Base-by-base conservation (phyloP, 2,113 vertebrate genomes). In the Megalops atlanticus region DNA sequence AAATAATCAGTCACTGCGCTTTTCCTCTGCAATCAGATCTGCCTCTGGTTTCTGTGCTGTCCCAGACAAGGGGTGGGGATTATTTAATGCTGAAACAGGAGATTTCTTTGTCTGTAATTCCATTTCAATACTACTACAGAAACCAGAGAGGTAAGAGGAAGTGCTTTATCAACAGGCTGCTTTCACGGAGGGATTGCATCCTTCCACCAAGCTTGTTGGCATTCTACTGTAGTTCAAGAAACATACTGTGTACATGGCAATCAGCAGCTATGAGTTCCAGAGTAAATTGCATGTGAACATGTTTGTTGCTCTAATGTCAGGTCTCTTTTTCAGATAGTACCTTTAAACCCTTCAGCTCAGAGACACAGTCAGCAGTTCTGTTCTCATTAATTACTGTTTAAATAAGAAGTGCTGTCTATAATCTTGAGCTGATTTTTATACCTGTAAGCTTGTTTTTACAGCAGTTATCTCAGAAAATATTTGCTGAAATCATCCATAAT, bases 111-210 rank as follows among this genome's bases (percentile, higher is more conserved):
- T 41, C 40, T 74, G 18, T 43, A 3, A 41, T 72, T 72, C 70
- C 70, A 38, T 15, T 71, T 71, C 14, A 4, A n/a, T 69, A 36
- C 36, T 71, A 36, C 33, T 14, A 72, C 15, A 11, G 38, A 2
- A 72, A 39, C 14, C 70, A 39, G 58, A 10, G 58, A 31, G 58
- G 58, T 31, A 38, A 36, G 69, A 14, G 36, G 2, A 18, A 8
- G 69, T 2, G 69, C n/a, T n/a, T 64, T 11, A 64, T 64, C 58
- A 64, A 64, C 58, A 64, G 58, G 58, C 69, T 71, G 69, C 69
- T 38, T 71, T 3, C 68, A 70, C 14, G 31, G 33, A 38, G 69
- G 35, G 69, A 18, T 18, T 18, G 33, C 69, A 21, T 71, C 15
- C 7, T 31, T 71, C 35, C 15, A n/a, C 68, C 21, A 70, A 31